A percentile compares a stretch with the other conserved stretches of the same genome.
These are phyloP conservation scores for Panonychus citri DNA, from an alignment of 1,140 invertebrate genomes.

Conservation along the genomic window DNA sequence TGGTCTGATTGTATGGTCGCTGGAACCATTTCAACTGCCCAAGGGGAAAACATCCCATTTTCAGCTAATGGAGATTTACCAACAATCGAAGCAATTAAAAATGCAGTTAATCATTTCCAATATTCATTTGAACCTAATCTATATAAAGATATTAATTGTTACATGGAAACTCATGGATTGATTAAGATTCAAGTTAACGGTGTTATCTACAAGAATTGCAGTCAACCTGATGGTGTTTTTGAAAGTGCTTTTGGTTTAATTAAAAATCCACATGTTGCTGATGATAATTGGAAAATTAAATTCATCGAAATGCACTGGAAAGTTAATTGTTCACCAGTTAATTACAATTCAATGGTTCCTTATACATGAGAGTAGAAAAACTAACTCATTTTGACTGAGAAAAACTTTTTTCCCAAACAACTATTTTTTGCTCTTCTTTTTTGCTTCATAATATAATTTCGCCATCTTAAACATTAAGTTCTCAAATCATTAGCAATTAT, in stretches of 20 bases:
- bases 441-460: too few relatives aligned
- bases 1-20: neutral
- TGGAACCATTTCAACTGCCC: neutral
- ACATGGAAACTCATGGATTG: neutral
- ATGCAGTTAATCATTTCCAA: neutral
- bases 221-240: neutral
- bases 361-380: too few relatives aligned
- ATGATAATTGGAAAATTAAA: neutral
- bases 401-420: too few relatives aligned
- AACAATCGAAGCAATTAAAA: neutral
- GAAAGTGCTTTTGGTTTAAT: neutral
- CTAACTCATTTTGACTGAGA: too few relatives aligned
- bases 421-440: too few relatives aligned
- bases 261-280: neutral
- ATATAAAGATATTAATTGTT: neutral
- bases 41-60: neutral
- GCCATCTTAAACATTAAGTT: too few relatives aligned
- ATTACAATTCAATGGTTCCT: too few relatives aligned
- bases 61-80: neutral
- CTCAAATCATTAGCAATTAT: too few relatives aligned
- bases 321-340: too few relatives aligned
- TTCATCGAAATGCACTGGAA: neutral
- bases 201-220: neutral
- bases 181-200: neutral
- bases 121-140: neutral